These are phyloP conservation scores for Colossoma macropomum DNA, from an alignment of 2,113 vertebrate species.

Conservation along the genomic window DNA sequence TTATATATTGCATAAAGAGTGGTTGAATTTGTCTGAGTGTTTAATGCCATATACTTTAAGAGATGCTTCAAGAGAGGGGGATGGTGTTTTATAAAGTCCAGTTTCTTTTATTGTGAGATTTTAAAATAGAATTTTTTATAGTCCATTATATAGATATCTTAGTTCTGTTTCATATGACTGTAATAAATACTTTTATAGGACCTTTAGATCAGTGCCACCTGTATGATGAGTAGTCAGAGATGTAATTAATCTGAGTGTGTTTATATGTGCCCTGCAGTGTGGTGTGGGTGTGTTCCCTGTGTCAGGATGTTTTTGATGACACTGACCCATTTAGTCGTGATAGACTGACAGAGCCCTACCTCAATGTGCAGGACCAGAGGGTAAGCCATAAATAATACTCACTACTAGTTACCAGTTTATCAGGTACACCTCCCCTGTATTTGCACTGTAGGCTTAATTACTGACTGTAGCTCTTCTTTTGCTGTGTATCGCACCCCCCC, in stretches of 20 bases:
- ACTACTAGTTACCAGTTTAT: too few relatives aligned
- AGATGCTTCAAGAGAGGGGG: not conserved
- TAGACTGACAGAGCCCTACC: slow-evolving; percentile 37
- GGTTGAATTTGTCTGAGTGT: not conserved
- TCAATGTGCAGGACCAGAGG: slow-evolving; percentile 62
- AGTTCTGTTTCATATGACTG: not conserved
- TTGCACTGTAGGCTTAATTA: too few relatives aligned
- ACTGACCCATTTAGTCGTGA: slow-evolving; percentile 47
- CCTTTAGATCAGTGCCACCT: not conserved
- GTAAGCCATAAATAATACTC: slow-evolving; percentile 37
- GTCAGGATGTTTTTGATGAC: slow-evolving; percentile 58
- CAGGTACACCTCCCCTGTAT: not conserved
- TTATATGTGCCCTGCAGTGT: slow-evolving; percentile 30
- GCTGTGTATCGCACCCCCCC: too few relatives aligned
- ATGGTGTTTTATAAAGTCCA: not conserved
- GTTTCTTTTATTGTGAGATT: too few relatives aligned
- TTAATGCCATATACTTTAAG: too few relatives aligned
- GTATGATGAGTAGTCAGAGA: not conserved
- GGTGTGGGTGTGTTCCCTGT: slow-evolving; percentile 62
- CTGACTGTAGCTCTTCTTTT: too few relatives aligned
- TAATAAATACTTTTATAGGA: not conserved
- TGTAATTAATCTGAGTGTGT: not conserved
- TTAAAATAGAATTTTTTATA: not conserved
- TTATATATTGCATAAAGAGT: not conserved
- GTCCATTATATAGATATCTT: not conserved